Conservation (phyloP, 2,797 vertebrate genomes). For the Coregonus sp. region DNA sequence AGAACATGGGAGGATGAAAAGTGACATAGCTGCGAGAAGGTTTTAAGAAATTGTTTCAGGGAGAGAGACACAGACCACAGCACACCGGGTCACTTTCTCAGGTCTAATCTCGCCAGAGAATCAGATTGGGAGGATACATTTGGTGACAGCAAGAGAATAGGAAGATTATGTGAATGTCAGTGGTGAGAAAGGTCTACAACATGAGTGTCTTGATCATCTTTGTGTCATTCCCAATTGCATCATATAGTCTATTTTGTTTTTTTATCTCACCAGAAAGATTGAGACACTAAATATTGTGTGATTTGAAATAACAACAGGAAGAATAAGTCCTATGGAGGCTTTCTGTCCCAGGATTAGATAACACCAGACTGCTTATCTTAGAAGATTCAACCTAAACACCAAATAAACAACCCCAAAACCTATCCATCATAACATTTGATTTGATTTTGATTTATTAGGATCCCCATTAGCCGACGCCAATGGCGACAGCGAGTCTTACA, state of each 20-base stretch:
- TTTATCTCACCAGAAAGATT: conserved; percentile 5
- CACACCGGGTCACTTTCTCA: conserved; percentile 25
- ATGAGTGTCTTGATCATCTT: conserved; percentile 1
- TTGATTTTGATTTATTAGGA: too few relatives aligned
- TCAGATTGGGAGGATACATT: conserved; percentile 43
- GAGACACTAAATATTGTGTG: conserved; percentile 11
- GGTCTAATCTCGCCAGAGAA: conserved; percentile 38
- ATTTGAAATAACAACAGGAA: neutral
- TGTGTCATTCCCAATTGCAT: neutral
- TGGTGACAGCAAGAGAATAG: conserved; percentile 29
- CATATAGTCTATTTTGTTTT: neutral
- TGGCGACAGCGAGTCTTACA: too few relatives aligned
- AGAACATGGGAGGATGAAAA: conserved; percentile 16
- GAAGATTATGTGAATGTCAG: conserved; percentile 13
- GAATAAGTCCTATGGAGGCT: too few relatives aligned
- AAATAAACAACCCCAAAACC: too few relatives aligned
- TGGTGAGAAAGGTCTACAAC: neutral
- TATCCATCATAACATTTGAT: too few relatives aligned
- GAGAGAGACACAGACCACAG: conserved; percentile 1
- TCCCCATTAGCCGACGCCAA: too few relatives aligned
- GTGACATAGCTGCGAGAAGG: neutral
- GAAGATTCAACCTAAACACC: too few relatives aligned
- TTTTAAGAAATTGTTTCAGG: conserved; percentile 20
- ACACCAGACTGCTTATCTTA: too few relatives aligned
- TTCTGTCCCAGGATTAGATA: too few relatives aligned